These are phyloP conservation scores for Taphrorychus bicolor DNA, from an alignment of 2,888 invertebrate genomes.

Conservation along the genomic window DNA sequence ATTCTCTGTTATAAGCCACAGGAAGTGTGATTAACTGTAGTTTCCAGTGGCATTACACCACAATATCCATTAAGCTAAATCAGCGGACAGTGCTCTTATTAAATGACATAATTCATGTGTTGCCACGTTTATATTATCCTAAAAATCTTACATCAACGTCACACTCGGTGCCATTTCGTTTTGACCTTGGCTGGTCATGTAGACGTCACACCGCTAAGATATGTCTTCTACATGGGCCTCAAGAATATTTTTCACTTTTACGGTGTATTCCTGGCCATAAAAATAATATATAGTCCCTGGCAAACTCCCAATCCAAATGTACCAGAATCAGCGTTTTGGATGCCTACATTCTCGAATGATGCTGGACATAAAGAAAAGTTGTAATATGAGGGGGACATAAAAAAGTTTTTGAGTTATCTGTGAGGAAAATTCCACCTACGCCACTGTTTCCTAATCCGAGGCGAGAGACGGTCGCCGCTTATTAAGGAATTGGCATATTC, in stretches of 20 bases:
- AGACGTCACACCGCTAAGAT: too few species aligned
- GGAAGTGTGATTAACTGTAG: constrained; percentile 36
- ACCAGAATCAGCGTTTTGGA: constrained; percentile 30
- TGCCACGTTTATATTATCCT: neutral
- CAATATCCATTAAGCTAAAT: constrained; percentile 13
- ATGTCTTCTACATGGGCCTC: neutral
- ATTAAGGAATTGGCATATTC: constrained; percentile 29
- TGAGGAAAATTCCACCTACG: neutral
- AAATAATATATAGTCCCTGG: constrained; percentile 31
- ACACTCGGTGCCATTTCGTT: too few species aligned
- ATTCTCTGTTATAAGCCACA: constrained; percentile 55
- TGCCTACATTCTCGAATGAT: constrained; percentile 2
- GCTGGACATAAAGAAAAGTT: constrained; percentile 1
- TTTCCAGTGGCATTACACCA: constrained; percentile 29
- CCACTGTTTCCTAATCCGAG: neutral
- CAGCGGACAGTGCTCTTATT: constrained; percentile 9
- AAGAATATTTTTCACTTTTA: constrained; percentile 31
- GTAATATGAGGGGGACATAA: neutral
- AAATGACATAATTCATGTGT: constrained; percentile 1
- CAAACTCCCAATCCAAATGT: constrained; percentile 28
- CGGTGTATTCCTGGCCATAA: constrained; percentile 23
- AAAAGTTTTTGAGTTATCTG: neutral
- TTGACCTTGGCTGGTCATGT: too few species aligned
- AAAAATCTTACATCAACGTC: neutral
- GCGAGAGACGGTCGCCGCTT: constrained; percentile 14